Evolutionary conservation across 2,113 vertebrate genomes (phyloP).

Genomic region (Sardina pilchardus): DNA sequence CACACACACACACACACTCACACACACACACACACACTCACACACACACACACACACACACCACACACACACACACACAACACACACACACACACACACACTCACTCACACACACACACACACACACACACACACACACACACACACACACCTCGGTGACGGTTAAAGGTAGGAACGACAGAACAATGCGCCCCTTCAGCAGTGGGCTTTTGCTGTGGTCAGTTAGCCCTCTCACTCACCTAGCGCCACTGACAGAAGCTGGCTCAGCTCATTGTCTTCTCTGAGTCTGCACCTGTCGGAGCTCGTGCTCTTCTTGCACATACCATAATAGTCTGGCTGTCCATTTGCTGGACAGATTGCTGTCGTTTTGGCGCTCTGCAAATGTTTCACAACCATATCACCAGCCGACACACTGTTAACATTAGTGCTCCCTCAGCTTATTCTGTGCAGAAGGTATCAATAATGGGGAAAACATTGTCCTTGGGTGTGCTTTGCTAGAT

Average conservation of each 20-base stretch:
- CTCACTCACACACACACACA: not conserved
- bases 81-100: not conserved
- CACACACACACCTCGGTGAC: not conserved
- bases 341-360: not conserved
- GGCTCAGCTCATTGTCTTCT: not conserved
- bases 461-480: not conserved
- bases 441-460: not conserved
- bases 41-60: not conserved
- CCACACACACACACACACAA: conserved; percentile 3
- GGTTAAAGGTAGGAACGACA: not conserved
- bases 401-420: not conserved
- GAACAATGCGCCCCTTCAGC: too few relatives aligned
- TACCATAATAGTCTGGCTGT: not conserved
- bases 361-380: not conserved
- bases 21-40: not conserved
- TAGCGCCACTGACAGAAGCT: not conserved
- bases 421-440: not conserved
- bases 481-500: not conserved
- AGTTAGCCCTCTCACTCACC: not conserved
- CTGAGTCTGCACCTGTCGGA: not conserved
- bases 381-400: not conserved
- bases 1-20: not conserved
- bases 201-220: not conserved
- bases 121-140: not conserved
- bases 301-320: not conserved